A percentile compares a stretch with the other conserved stretches of the same genome.
phyloP scores from a whole-genome alignment of 2,888 invertebrate genomes.

The Drosophila kambysellisi region DNA sequence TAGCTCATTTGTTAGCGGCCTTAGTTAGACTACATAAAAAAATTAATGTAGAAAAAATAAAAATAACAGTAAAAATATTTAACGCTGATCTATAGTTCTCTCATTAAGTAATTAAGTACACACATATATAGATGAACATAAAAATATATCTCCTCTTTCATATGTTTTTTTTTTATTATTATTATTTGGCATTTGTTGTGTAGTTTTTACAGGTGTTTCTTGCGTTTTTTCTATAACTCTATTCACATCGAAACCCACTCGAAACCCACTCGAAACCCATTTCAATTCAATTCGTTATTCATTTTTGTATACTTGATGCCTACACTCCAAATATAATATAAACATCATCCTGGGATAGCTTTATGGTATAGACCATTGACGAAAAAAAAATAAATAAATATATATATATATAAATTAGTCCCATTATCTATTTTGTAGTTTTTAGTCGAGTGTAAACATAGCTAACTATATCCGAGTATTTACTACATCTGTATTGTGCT shows the following conservation, averaged over 20 bases:
- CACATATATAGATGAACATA: constrained; percentile 26
- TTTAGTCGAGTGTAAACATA: constrained; percentile 30
- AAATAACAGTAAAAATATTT: neutral
- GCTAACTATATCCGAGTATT: constrained; percentile 18
- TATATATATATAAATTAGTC: constrained; percentile 1
- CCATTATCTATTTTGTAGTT: constrained; percentile 31
- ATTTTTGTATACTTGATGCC: constrained; percentile 20
- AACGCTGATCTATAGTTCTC: constrained; percentile 26
- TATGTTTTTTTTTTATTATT: constrained; percentile 47
- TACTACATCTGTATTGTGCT: constrained; percentile 18
- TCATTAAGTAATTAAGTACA: constrained; percentile 31
- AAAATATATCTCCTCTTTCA: constrained; percentile 40
- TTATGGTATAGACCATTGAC: neutral
- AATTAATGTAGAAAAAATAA: neutral
- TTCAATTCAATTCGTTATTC: constrained; percentile 50
- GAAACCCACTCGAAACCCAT: constrained; percentile 22
- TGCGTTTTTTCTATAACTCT: constrained; percentile 44
- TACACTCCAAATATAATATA: constrained; percentile 16
- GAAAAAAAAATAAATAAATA: neutral
- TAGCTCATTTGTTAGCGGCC: constrained; percentile 10
- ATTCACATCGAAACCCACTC: constrained; percentile 31
- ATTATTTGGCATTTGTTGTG: constrained; percentile 44
- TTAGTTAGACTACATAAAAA: constrained; percentile 22
- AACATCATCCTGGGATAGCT: constrained; percentile 27
- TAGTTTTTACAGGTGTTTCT: constrained; percentile 83